Percentiles rank a stretch among this genome's conserved stretches.
Evolutionary conservation across 2,113 vertebrate species (phyloP).

Genomic region (Salvator merianae): DNA sequence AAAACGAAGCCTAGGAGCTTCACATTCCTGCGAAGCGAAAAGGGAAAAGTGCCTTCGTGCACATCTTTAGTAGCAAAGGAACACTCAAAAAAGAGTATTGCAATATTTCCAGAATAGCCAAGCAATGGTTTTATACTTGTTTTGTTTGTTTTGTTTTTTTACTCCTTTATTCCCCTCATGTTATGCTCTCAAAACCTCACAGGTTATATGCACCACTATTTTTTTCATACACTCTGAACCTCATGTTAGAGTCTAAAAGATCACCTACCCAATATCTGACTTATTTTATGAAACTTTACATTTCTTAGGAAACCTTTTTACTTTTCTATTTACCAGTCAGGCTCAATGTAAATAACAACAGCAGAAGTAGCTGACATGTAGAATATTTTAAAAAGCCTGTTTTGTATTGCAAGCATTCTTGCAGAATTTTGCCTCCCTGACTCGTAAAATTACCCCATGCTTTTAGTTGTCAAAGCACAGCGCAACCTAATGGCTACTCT

Average conservation of each 20-base stretch:
- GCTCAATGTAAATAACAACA: background rate
- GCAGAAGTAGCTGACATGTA: background rate
- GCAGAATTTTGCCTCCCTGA: background rate
- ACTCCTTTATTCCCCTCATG: background rate
- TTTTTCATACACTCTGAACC: background rate
- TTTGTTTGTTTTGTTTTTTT: background rate
- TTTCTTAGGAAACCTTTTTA: background rate
- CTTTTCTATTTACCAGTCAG: background rate
- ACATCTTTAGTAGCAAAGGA: too few relatives aligned
- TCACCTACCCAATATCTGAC: background rate
- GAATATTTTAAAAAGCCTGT: background rate
- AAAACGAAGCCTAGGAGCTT: too few relatives aligned
- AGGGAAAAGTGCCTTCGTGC: too few relatives aligned
- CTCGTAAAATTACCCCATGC: background rate
- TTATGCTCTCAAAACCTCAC: background rate
- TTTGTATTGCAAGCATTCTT: constrained; percentile 6
- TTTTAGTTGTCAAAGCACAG: constrained; percentile 20
- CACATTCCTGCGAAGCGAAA: too few relatives aligned
- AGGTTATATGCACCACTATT: background rate
- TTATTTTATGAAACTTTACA: background rate
- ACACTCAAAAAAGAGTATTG: background rate
- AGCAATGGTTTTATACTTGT: background rate
- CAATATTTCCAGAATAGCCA: background rate
- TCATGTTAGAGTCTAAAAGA: background rate
- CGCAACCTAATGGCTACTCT: background rate